Conservation (phyloP, 2,797 vertebrate species). For the Lophura swinhoii region DNA sequence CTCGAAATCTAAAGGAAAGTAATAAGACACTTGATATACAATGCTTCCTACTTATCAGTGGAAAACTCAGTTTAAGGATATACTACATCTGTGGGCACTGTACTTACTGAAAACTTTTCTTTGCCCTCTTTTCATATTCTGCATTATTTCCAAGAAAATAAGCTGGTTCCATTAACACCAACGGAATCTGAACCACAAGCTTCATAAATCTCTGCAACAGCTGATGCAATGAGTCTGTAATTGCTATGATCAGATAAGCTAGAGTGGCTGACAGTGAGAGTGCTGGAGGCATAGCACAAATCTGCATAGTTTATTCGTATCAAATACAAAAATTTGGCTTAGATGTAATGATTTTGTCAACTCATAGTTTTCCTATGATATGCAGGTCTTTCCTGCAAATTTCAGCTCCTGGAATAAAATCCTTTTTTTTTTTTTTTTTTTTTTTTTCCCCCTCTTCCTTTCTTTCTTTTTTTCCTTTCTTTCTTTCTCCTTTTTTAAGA, state of each 20-base stretch:
- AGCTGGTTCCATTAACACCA: not conserved
- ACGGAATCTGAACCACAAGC: conserved; percentile 45
- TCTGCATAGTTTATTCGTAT: conserved; percentile 48
- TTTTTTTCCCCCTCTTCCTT: not conserved
- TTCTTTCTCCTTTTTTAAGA: not conserved
- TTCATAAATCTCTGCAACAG: conserved; percentile 38
- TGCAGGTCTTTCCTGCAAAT: not conserved
- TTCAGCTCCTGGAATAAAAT: not conserved
- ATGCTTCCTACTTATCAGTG: not conserved
- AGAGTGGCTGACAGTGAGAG: conserved; percentile 44
- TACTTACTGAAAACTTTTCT: not conserved
- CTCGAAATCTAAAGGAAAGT: not conserved
- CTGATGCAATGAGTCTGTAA: conserved; percentile 66
- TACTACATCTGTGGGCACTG: not conserved
- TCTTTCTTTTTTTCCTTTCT: no score
- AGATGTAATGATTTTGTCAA: conserved; percentile 15
- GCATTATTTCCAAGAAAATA: conserved; percentile 24
- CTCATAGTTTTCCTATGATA: not conserved
- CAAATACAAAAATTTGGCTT: conserved; percentile 5
- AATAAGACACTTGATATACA: not conserved
- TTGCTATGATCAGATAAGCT: conserved; percentile 58
- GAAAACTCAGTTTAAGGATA: not conserved
- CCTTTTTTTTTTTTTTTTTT: not conserved
- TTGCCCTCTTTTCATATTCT: not conserved
- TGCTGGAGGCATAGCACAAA: conserved; percentile 32